Base-by-base conservation (phyloP, 2,888 invertebrate genomes). In the Epinotia demarniana region DNA sequence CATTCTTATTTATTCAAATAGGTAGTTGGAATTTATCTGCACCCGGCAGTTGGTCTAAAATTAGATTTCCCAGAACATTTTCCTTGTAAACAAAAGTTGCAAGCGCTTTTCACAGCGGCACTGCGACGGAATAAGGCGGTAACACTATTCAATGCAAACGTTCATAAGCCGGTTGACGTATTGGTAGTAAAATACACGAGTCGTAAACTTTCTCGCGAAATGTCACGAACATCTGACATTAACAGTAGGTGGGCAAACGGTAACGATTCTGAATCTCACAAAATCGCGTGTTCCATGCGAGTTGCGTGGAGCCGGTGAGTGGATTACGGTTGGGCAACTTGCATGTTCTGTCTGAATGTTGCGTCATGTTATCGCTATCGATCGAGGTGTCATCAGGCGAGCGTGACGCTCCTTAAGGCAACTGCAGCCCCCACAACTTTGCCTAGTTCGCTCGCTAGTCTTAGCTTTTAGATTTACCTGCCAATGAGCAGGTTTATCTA, bases 321-420 rank as follows among this genome's bases (percentile, higher is more conserved):
- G 69, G 75, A 75, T 73, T 69, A 69, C 64, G 16, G 69, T 75
- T 75, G 75, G 71, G 70, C 70, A 75, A 75, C 53, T 33, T 53
- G 68, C 57, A 68, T 60, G 43, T 58, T 39, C 64, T 62, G 68
- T 73, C n/a, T 69, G 63, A 27, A 61, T 68, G 61, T 84, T 85
- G 82, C 83, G 83, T 82, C 78, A 81, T 82, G 80, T 81, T 82
- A 84, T 84, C 79, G 79, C 80, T 78, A 82, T 82, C 82, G 84
- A 86, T 86, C 82, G 84, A 83, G 79, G 81, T 78, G 81, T 77
- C 81, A 78, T 43, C 46, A 39, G 49, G 49, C 43, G 63, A 64
- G 64, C 72, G 72, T 72, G 64, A 64, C 57, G 64, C 43, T 43
- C 46, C 39, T 39, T 9, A 39, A 1, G 8, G 6, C 33, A 33